Evolutionary conservation across 2,888 invertebrate species (phyloP), one percentile per base, ranked within the genome.

Genomic region (Vandiemenella viatica): DNA sequence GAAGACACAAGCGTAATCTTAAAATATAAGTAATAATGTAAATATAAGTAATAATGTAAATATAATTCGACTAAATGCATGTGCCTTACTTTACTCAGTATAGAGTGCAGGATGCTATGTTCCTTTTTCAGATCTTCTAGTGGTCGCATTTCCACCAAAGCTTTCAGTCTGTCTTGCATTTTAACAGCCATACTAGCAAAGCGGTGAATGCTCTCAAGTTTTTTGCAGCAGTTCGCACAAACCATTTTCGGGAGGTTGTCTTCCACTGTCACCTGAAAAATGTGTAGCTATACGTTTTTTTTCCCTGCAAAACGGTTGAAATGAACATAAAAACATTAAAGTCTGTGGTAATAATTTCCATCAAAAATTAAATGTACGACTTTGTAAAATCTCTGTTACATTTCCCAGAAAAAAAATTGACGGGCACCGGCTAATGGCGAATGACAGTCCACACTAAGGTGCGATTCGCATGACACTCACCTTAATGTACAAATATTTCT

Each of bases 241-340:
- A 82, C 76, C 67, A 77, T 76, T 68, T 80, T 80, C 6, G 81
- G 78, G 54, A 80, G 66, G 58, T 71, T 75, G 61, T 82, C 81
- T 61, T 79, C 75, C 58, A 72, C 67, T 46, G 76, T 74, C 50
- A 81, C 73, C 82, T 82, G 63, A 45, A 45, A 45, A 19, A 23
- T 16, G n/a, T 13, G 32, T n/a, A 32, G 32, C 3, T 13, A n/a
- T n/a, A n/a, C n/a, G n/a, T n/a, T n/a, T n/a, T n/a, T n/a, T n/a
- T n/a, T n/a, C n/a, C n/a, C n/a, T n/a, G n/a, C n/a, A n/a, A n/a
- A n/a, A n/a, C n/a, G n/a, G n/a, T n/a, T n/a, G n/a, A n/a, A n/a
- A n/a, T n/a, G n/a, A n/a, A n/a, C n/a, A n/a, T n/a, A n/a, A n/a
- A n/a, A n/a, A n/a, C n/a, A n/a, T n/a, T n/a, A n/a, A n/a, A n/a